Base-by-base conservation (phyloP, 1,140 invertebrate species). In the Adoxophyes honmai region DNA sequence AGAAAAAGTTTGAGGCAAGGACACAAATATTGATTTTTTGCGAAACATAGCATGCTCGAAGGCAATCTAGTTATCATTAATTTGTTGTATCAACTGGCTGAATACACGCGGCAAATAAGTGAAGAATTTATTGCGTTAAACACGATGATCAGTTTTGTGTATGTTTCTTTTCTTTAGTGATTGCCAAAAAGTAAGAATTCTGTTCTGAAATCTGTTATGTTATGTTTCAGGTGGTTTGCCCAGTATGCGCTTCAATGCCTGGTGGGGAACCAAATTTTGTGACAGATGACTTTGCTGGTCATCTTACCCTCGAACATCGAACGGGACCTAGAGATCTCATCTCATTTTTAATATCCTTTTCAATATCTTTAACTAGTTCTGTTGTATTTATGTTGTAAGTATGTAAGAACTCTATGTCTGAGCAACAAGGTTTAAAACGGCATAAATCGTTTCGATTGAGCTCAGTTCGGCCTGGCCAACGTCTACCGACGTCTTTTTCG, bases 181-280 rank as follows among this genome's bases (percentile, higher is more conserved):
- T 6, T 28, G 21, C 6, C 21, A 28, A 28, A 3, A 6, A 28
- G 21, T 28, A 6, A 28, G 2, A 6, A 28, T 3, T 3, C 21
- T 28, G 21, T 6, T 6, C 21, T 38, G 33, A 10, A 16, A n/a
- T 34, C 38, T 13, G 18, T 0, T 18, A 48, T 44, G 36, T 42
- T 36, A 10, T 52, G 1, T 13, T 78, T 18, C 81, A 92, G 85
- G 91, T 92, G 91, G 96, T 99, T 39, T 99, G 98, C 91, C 98
- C 98, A 70, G 94, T 99, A 59, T 99, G 98, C 92, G 98, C 98
- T 44, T 95, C 97, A 55, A 91, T 97, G 83, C 97, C 97, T 55
- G 97, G 97, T 70, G 97, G 97, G 33, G 98, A 99, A 88, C 97
- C 98, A 58, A 99, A 99, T 91, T 93, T 98, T 81, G 95, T 98